Base-by-base conservation (phyloP, 1,140 invertebrate species). In the Palaemon carinicauda region DNA sequence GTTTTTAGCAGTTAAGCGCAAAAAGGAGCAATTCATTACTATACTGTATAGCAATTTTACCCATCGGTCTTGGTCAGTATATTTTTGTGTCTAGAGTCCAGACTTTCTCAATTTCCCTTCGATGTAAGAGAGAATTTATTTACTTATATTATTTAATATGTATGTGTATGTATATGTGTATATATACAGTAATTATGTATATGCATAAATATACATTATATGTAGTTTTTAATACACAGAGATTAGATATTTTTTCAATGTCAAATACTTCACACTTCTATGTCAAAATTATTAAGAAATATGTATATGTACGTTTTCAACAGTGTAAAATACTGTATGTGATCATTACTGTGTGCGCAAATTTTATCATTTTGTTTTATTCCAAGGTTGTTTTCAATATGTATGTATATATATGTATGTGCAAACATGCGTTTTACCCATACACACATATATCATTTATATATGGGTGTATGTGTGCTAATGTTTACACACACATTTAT, bases 21-120 rank as follows among this genome's bases (percentile, higher is more conserved):
- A 41, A 41, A 41, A 41, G 41, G 41, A 41, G 41, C 41, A 41
- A 41, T 41, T 41, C n/a, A 41, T 41, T 21, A 75, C 19, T 24
- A 21, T 75, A 51, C 50, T 75, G 50, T 33, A 75, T 75, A 75
- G 73, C 51, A 50, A 33, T 50, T 50, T 75, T 75, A 19, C n/a
- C 24, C 73, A 75, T 50, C 51, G 24, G 73, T 21, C 14, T 50
- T 75, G 73, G 33, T 75, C 33, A 75, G 51, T 75, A 75, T 75
- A 75, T 75, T 50, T 75, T 33, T 75, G 73, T 75, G 50, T 75
- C 51, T 75, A 75, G 73, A 75, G 41, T 50, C 73, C 73, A 50
- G 73, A 75, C 33, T 75, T 75, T 50, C 31, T 41, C 50, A n/a
- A 19, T 50, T 75, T 75, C 21, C 51, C 73, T 33, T 75, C 21